A percentile compares a stretch with the other conserved stretches of the same genome.
Evolutionary conservation across 2,888 invertebrate genomes (phyloP).

Genomic region (Sceliomorpha sp.): DNA sequence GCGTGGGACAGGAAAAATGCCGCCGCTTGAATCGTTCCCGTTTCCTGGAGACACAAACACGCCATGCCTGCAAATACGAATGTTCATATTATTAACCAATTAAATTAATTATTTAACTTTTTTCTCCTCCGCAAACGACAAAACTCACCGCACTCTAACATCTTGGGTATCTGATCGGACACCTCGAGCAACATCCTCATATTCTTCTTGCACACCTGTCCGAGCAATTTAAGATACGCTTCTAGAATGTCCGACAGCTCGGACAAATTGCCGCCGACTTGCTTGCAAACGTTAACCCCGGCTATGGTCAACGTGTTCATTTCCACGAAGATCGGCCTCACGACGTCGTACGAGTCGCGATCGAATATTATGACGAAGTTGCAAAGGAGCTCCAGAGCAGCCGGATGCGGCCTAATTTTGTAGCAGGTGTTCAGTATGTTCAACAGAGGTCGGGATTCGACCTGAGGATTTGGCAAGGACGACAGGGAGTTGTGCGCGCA

Average conservation of each 20-base stretch:
- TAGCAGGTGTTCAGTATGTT: conserved; percentile 58
- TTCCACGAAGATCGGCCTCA: conserved; percentile 69
- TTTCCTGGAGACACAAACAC: conserved; percentile 84
- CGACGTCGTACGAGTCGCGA: conserved; percentile 73
- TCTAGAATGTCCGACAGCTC: conserved; percentile 87
- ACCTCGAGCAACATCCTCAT: conserved; percentile 74
- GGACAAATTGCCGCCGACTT: conserved; percentile 79
- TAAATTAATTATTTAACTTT: conserved; percentile 4
- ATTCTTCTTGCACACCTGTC: conserved; percentile 85
- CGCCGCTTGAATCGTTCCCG: conserved; percentile 83
- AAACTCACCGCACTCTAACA: conserved; percentile 78
- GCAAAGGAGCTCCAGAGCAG: conserved; percentile 68
- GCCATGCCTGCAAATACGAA: conserved; percentile 84
- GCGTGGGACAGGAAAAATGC: conserved; percentile 84
- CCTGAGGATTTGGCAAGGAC: conserved; percentile 72
- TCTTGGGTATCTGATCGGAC: conserved; percentile 77
- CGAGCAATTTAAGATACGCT: conserved; percentile 85
- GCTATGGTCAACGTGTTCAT: conserved; percentile 71
- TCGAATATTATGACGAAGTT: conserved; percentile 81
- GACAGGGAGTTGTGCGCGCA: conserved; percentile 70
- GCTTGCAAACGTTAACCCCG: conserved; percentile 70
- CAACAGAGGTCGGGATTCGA: conserved; percentile 66
- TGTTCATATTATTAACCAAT: too few relatives aligned
- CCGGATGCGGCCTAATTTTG: conserved; percentile 81
- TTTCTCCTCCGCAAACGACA: background rate